A percentile compares a stretch with the other conserved stretches of the same genome.
phyloP scores from a whole-genome alignment of 2,888 invertebrate species.

The Tachina fera region DNA sequence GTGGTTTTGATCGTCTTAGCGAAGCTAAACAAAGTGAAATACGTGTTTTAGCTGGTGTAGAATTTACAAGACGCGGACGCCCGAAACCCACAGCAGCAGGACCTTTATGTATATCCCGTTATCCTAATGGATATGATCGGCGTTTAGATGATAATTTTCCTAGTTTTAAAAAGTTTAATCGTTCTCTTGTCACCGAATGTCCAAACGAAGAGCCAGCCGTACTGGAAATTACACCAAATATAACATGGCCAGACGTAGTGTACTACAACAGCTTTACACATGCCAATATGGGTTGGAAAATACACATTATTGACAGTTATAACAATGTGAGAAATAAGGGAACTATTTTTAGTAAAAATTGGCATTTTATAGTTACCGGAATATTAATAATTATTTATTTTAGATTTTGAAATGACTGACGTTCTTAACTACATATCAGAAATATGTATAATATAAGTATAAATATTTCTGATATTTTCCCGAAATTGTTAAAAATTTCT shows the following conservation, averaged over 20 bases:
- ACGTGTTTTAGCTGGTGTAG: conserved; percentile 91
- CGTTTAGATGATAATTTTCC: conserved; percentile 90
- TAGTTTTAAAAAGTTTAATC: conserved; percentile 93
- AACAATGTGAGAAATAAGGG: conserved; percentile 74
- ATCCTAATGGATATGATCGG: conserved; percentile 87
- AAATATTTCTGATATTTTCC: neutral
- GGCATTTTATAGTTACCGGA: conserved; percentile 6
- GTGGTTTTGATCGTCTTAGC: conserved; percentile 90
- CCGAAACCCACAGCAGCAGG: conserved; percentile 93
- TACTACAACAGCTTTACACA: conserved; percentile 97
- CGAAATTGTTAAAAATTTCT: conserved; percentile 13
- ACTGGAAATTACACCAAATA: conserved; percentile 92
- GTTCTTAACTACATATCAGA: conserved; percentile 13
- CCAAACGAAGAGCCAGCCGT: conserved; percentile 89
- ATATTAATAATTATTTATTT: conserved; percentile 24
- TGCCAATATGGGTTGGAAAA: conserved; percentile 97
- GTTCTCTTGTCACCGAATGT: conserved; percentile 89
- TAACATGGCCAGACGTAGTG: conserved; percentile 94
- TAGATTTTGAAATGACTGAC: conserved; percentile 63
- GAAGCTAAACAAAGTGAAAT: conserved; percentile 88
- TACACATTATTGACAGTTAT: conserved; percentile 91
- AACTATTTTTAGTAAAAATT: neutral
- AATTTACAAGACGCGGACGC: conserved; percentile 91
- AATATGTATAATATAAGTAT: neutral
- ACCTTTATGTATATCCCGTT: conserved; percentile 89